A percentile compares a stretch with the other conserved stretches of the same genome.
Conservation (phyloP, 2,113 vertebrate genomes). For the Pomatostomus ruficeps region DNA sequence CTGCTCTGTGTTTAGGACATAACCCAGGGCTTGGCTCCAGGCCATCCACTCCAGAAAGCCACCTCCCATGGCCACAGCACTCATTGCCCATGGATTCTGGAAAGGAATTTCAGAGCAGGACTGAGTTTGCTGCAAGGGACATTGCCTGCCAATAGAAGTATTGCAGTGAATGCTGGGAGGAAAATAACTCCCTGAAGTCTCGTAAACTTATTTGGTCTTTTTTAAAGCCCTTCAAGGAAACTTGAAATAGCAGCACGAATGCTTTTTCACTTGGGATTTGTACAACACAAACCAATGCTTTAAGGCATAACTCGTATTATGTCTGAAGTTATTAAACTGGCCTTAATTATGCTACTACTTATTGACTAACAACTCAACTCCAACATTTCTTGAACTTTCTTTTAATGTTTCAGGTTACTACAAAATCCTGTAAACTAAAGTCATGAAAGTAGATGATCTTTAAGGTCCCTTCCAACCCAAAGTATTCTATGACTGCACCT, state of each 20-base stretch:
- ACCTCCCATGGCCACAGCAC: neutral
- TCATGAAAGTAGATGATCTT: neutral
- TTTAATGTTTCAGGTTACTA: neutral
- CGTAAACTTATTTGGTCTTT: neutral
- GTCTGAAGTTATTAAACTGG: neutral
- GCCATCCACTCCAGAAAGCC: neutral
- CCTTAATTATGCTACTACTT: neutral
- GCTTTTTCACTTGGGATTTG: neutral
- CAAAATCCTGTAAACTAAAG: neutral
- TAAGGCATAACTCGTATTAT: neutral
- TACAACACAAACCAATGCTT: neutral
- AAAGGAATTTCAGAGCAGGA: neutral
- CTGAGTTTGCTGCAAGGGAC: neutral
- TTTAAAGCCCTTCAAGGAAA: neutral
- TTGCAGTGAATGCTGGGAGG: neutral
- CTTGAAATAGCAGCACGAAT: neutral
- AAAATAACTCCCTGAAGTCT: neutral
- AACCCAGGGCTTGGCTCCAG: neutral
- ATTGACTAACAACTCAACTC: neutral
- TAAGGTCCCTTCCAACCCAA: neutral
- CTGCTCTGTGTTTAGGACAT: neutral
- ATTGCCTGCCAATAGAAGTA: neutral
- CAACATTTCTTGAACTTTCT: neutral
- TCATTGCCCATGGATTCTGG: neutral
- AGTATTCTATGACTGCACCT: neutral